Percentiles rank a stretch among this genome's conserved stretches.
Evolutionary conservation across 2,797 vertebrate genomes (phyloP).

Genomic region (Alcedo atthis): DNA sequence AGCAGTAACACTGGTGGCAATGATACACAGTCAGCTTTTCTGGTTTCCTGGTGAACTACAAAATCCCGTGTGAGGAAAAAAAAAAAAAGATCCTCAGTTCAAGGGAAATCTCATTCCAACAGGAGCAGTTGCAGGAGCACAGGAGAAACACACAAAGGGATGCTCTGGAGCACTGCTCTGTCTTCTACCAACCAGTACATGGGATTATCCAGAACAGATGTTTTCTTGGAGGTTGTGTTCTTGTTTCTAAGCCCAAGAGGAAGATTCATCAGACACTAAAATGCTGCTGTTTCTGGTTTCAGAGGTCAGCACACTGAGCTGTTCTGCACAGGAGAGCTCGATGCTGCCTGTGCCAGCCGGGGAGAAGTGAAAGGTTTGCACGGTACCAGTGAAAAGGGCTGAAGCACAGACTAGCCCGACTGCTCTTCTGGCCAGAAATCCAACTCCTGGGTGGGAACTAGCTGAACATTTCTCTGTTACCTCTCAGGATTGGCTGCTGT

Average conservation of each 20-base stretch:
- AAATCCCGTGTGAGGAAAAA: not conserved
- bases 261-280: not conserved
- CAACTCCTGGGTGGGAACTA: not conserved
- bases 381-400: not conserved
- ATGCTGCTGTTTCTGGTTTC: not conserved
- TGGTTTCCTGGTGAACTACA: not conserved
- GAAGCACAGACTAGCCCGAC: not conserved
- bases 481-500: not conserved
- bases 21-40: not conserved
- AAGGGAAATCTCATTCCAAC: not conserved
- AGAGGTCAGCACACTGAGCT: not conserved
- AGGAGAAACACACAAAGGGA: not conserved
- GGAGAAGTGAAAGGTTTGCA: not conserved
- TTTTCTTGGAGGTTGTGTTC: not conserved
- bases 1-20: not conserved
- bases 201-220: not conserved
- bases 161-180: not conserved
- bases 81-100: not conserved
- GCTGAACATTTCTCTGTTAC: not conserved
- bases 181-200: not conserved
- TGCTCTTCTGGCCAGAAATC: not conserved
- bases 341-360: not conserved
- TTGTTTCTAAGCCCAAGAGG: not conserved
- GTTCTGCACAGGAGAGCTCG: not conserved
- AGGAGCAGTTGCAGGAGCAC: not conserved